phyloP scores from a whole-genome alignment of 2,113 vertebrate genomes.

The Lycaon pictus region DNA sequence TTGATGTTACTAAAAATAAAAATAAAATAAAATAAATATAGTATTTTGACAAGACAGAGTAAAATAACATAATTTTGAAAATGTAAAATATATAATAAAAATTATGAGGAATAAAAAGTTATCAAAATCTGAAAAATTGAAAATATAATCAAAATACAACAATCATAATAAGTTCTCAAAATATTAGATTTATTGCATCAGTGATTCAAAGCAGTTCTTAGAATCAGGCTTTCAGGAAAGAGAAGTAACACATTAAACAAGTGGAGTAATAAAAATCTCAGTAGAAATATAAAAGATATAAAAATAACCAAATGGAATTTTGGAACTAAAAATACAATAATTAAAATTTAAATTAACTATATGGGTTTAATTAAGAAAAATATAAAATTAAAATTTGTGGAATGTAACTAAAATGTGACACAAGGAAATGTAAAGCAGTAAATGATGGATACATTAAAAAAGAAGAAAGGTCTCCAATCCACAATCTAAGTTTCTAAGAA shows the following conservation, averaged over 20 bases:
- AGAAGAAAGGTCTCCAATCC: background rate
- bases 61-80: background rate
- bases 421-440: background rate
- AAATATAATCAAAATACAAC: background rate
- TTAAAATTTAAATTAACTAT: background rate
- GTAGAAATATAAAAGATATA: background rate
- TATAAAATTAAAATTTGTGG: background rate
- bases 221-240: background rate
- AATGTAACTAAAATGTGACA: background rate
- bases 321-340: background rate
- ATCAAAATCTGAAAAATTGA: background rate
- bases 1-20: background rate
- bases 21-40: background rate
- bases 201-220: background rate
- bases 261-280: background rate
- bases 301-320: background rate
- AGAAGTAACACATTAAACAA: background rate
- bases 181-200: background rate
- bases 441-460: background rate
- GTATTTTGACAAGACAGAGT: background rate
- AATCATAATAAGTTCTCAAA: background rate
- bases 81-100: background rate
- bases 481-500: background rate
- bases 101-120: background rate
- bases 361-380: background rate